A percentile compares a stretch with the other conserved stretches of the same genome.
Evolutionary conservation across 2,797 vertebrate genomes (phyloP).

Genomic region (Eupleurogrammus muticus): DNA sequence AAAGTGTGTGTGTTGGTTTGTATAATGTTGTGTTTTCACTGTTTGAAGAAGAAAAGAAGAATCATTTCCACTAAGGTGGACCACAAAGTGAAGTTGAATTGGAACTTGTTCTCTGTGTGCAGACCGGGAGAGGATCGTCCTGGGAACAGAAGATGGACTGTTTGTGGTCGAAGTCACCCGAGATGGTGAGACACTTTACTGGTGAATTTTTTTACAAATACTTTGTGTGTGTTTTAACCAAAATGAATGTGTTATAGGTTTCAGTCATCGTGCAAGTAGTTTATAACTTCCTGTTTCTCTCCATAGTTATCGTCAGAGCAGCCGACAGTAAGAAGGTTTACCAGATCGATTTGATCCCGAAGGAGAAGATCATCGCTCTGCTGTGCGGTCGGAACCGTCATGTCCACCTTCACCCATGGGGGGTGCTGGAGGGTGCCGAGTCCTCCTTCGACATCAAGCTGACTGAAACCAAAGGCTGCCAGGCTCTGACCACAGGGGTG

Average conservation of each 20-base stretch:
- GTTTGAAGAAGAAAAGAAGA: too few relatives aligned
- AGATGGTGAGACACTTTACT: conserved; percentile 86
- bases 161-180: conserved; percentile 95
- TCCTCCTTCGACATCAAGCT: conserved; percentile 90
- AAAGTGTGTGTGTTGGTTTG: too few relatives aligned
- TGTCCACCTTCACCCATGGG: conserved; percentile 92
- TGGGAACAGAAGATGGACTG: conserved; percentile 96
- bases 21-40: too few relatives aligned
- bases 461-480: conserved; percentile 95
- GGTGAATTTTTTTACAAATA: too few relatives aligned
- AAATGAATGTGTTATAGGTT: too few relatives aligned
- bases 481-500: conserved; percentile 87
- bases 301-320: conserved; percentile 93
- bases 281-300: not conserved
- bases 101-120: conserved; percentile 13
- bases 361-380: conserved; percentile 90
- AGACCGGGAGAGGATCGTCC: conserved; percentile 94
- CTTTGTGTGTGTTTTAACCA: too few relatives aligned
- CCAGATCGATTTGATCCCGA: conserved; percentile 93
- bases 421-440: conserved; percentile 91
- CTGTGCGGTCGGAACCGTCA: conserved; percentile 94
- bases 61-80: too few relatives aligned
- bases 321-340: conserved; percentile 95
- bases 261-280: too few relatives aligned
- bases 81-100: too few relatives aligned